Evolutionary conservation across 2,797 vertebrate genomes (phyloP), one percentile per base, ranked within the genome.

Genomic region (Anguilla pacifica): DNA sequence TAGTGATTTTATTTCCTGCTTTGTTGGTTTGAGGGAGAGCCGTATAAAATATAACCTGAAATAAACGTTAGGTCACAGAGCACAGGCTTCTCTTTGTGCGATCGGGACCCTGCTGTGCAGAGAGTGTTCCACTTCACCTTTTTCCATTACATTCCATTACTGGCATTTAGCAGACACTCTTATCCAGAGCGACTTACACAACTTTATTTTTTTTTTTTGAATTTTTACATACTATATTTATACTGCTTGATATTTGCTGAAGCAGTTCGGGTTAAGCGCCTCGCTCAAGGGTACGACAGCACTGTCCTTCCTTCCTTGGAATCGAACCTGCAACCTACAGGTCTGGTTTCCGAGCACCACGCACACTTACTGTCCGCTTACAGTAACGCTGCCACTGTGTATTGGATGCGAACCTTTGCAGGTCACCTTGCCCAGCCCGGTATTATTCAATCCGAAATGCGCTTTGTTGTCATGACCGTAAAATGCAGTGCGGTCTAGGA

Each of bases 21-120:
- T 31, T 11, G 31, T 28, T 35, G 70, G 6, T 31, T 74, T 74
- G 11, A 13, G 31, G 74, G 72, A 39, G 72, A 35, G 0, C 31
- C 72, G 11, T 77, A 77, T 2, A 28, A 3, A 39, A 15, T 22
- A 17, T 46, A 3, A 79, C 35, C 81, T 22, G 10, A 25, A 4
- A 53, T 28, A 28, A 46, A 28, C 81, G 53, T 9, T 15, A 43
- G 46, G 2, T 25, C 11, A 39, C 86, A 19, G n/a, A 28, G 90
- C 88, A 83, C 89, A 81, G 87, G 86, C 87, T 89, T 86, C 35
- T 87, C 86, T 89, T 77, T 86, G 89, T 86, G 77, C 70, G 79
- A 72, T 77, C 91, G 83, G 83, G 67, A n/a, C 86, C 90, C 82
- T 90, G 85, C 67, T 86, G 35, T 6, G 22, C 88, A 61, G 89